phyloP scores from a whole-genome alignment of 2,113 vertebrate species.

The Corythaeola cristata region DNA sequence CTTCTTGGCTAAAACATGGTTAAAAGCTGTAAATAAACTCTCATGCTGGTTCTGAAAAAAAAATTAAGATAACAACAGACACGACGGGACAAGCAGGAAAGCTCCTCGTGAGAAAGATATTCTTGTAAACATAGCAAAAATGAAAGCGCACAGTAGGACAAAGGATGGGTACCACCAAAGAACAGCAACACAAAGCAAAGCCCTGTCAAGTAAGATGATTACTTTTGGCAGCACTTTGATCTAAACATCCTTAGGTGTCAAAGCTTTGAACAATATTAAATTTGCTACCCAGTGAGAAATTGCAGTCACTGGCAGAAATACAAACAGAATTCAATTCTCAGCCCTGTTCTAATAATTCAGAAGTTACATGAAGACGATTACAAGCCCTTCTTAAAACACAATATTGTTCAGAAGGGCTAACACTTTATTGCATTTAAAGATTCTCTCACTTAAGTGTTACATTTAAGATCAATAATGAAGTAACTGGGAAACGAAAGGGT shows the following conservation, averaged over 20 bases:
- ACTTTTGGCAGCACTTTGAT: not conserved
- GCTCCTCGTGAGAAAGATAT: not conserved
- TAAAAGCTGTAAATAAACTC: not conserved
- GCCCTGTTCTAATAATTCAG: not conserved
- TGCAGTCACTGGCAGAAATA: not conserved
- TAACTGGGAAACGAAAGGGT: rapidly evolving
- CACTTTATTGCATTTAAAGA: not conserved
- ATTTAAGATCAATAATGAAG: not conserved
- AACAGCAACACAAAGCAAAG: not conserved
- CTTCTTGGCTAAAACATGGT: not conserved
- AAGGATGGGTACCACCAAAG: not conserved
- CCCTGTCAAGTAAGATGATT: not conserved
- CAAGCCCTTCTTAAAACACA: not conserved
- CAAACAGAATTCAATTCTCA: not conserved
- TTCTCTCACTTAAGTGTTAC: not conserved
- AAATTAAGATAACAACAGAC: not conserved
- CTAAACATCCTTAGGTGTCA: not conserved
- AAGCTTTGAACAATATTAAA: not conserved
- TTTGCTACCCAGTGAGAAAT: not conserved
- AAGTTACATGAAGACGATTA: not conserved
- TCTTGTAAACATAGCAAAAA: not conserved
- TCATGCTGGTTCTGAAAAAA: not conserved
- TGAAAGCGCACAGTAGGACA: not conserved
- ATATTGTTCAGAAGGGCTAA: not conserved
- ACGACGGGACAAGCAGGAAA: not conserved